A percentile compares a stretch with the other conserved stretches of the same genome.
Conservation (phyloP, 2,888 invertebrate genomes). For the Quadroppia sp. region DNA sequence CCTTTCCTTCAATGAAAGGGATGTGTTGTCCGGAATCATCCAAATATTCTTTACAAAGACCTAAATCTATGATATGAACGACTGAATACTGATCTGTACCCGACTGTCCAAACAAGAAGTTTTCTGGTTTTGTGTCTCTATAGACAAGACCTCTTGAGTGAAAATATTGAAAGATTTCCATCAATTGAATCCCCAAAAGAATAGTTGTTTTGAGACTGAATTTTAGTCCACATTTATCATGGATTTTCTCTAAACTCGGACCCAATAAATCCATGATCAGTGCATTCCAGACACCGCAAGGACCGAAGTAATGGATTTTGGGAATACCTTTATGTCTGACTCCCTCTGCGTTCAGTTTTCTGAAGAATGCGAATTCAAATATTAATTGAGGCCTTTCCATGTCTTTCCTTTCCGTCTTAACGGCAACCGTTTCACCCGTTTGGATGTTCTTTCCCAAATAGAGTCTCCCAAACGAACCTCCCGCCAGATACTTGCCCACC, state of each 20-base stretch:
- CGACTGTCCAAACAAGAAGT: constrained; percentile 29
- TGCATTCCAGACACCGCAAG: constrained; percentile 7
- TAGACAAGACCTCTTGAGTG: constrained; percentile 28
- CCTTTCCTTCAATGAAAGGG: constrained; percentile 83
- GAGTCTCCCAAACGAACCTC: constrained; percentile 11
- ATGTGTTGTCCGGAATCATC: constrained; percentile 37
- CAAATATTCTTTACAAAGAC: constrained; percentile 38
- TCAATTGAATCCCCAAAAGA: constrained; percentile 22
- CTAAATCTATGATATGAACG: constrained; percentile 40
- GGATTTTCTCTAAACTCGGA: constrained; percentile 7
- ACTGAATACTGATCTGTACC: constrained; percentile 16
- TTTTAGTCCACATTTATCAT: neutral
- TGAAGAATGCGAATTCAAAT: constrained; percentile 37
- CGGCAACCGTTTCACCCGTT: constrained; percentile 29
- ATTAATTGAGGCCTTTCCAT: constrained; percentile 27
- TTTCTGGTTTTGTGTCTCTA: constrained; percentile 39
- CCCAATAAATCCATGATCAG: constrained; percentile 37
- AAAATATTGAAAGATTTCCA: constrained; percentile 33
- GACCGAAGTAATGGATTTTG: constrained; percentile 76
- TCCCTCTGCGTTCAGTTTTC: neutral
- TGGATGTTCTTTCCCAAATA: neutral
- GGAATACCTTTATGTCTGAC: constrained; percentile 61
- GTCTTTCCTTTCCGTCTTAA: constrained; percentile 21
- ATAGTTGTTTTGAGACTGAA: constrained; percentile 32
- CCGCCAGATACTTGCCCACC: neutral